phyloP scores from a whole-genome alignment of 2,113 vertebrate species.

The Microcebus jonahi region DNA sequence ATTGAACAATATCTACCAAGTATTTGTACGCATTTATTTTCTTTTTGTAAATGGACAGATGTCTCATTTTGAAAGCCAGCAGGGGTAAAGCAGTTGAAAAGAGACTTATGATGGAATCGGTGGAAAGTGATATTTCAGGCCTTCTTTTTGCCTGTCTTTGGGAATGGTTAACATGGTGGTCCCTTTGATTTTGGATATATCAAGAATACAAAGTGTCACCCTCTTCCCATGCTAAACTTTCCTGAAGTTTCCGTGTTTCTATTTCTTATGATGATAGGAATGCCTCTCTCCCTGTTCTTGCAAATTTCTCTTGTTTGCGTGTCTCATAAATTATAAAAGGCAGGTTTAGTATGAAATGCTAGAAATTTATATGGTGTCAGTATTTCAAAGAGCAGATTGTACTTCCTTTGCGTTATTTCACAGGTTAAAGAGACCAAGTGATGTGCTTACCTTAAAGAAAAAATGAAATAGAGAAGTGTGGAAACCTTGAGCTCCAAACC shows the following conservation, averaged over 20 bases:
- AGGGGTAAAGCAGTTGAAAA: slow-evolving; percentile 7
- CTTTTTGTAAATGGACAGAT: slow-evolving; percentile 30
- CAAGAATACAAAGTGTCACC: not conserved
- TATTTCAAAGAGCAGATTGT: not conserved
- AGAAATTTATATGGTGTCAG: not conserved
- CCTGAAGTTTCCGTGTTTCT: not conserved
- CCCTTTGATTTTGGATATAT: not conserved
- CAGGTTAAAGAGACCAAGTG: not conserved
- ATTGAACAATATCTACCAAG: not conserved
- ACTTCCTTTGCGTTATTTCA: slow-evolving; percentile 22
- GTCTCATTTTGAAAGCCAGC: slow-evolving; percentile 57
- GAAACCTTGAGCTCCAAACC: not conserved
- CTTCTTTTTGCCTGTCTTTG: not conserved
- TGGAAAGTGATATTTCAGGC: not conserved
- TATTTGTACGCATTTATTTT: slow-evolving; percentile 28
- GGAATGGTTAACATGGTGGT: not conserved
- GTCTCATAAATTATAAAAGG: not conserved
- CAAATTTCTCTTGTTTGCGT: not conserved
- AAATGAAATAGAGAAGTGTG: not conserved
- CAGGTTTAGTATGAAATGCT: not conserved
- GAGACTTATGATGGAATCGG: slow-evolving; percentile 21
- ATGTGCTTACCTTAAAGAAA: not conserved
- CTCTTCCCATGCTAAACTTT: not conserved
- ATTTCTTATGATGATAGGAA: not conserved
- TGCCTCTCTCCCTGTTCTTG: not conserved